Conservation (phyloP, 2,797 vertebrate genomes). For the Tiaroga cobitis region DNA sequence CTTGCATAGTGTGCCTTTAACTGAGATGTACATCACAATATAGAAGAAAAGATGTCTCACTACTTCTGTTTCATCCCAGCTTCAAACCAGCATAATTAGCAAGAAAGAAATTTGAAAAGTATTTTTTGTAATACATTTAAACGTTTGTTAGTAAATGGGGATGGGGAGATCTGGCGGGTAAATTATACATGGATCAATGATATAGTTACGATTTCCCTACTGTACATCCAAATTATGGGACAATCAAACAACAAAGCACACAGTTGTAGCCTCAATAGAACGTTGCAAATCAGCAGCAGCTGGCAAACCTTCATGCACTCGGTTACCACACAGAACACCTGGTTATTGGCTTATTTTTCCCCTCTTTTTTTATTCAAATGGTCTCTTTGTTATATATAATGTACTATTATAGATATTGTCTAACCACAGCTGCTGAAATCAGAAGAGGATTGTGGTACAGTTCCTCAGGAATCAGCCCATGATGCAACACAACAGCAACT, state of each 20-base stretch:
- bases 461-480: conserved; percentile 5
- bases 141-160: neutral
- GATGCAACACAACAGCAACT: conserved; percentile 15
- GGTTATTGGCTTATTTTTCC: neutral
- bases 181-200: neutral
- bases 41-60: no score
- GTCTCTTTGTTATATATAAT: conserved; percentile 6
- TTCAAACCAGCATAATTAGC: no score
- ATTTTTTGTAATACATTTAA: neutral
- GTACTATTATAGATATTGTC: conserved; percentile 1
- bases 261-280: neutral
- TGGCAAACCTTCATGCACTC: neutral
- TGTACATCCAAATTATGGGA: neutral
- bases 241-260: neutral
- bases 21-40: no score
- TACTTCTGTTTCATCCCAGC: no score
- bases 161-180: neutral
- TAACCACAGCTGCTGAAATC: conserved; percentile 12
- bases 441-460: neutral
- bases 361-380: neutral
- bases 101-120: no score
- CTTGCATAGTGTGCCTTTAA: no score
- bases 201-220: neutral
- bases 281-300: neutral
- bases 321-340: neutral